Evolutionary conservation across 2,888 invertebrate species (phyloP), one percentile per base, ranked within the genome.

Genomic region (Parnassius smintheus): DNA sequence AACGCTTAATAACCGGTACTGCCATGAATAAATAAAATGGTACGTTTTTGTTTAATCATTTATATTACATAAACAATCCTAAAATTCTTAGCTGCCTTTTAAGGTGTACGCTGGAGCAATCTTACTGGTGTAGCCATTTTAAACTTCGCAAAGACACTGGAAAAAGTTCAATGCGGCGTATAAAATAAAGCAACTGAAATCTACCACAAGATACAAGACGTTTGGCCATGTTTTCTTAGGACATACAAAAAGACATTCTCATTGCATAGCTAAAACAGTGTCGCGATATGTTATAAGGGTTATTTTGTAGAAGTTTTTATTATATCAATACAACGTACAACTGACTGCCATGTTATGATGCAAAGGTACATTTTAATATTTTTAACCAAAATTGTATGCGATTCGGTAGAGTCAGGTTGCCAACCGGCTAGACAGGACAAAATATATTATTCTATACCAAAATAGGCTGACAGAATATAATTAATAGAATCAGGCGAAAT

Each of bases 91-190:
- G 59, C 45, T n/a, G 51, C 62, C 62, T 59, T 63, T 55, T 63
- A 63, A 18, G 62, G 62, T 41, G 35, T 42, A 13, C 62, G 35
- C 55, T 35, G 50, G 50, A 63, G 62, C 59, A 46, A 59, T 59
- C 50, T 55, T 53, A 51, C 59, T 63, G 55, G 46, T 51, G 55
- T 63, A 55, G 48, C 54, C 62, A 59, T 63, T 63, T 59, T 63
- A 63, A 63, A 63, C 59, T 59, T 51, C 50, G 51, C 50, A 63
- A 62, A 59, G 59, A 51, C 55, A 63, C 3, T 18, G 59, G 59
- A 62, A 62, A 62, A 63, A 63, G 62, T 63, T 63, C 59, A 63
- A 63, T 63, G 62, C 62, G 55, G 41, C 59, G 62, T 59, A 63
- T 63, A 63, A 59, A 62, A 59, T 63, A 63, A 62, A 63, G 45